A percentile compares a stretch with the other conserved stretches of the same genome.
These are phyloP conservation scores for Ptychoptera albimana DNA, from an alignment of 2,888 invertebrate species.

Conservation along the genomic window DNA sequence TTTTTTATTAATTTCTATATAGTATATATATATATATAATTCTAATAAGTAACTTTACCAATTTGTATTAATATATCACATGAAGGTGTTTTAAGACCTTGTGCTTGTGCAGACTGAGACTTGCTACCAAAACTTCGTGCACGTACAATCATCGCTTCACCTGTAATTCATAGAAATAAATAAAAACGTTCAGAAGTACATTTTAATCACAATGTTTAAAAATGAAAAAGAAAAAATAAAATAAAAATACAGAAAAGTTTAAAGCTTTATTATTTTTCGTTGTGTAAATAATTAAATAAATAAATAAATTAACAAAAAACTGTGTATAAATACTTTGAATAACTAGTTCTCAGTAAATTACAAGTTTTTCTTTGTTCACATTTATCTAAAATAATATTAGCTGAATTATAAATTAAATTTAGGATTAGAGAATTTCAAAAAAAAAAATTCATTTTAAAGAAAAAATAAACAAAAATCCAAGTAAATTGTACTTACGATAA, in stretches of 20 bases:
- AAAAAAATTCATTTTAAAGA: too few species aligned
- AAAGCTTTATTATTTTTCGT: not conserved
- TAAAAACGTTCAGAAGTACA: not conserved
- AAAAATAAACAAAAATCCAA: constrained; percentile 9
- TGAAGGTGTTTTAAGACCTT: constrained; percentile 63
- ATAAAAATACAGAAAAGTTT: not conserved
- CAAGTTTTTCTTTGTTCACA: too few species aligned
- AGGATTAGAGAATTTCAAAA: too few species aligned
- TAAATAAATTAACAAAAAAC: constrained; percentile 4
- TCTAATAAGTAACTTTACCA: constrained; percentile 8
- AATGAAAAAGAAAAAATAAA: not conserved
- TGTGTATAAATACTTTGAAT: not conserved
- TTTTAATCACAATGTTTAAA: not conserved
- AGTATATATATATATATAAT: too few species aligned
- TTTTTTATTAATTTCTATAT: too few species aligned
- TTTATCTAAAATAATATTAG: too few species aligned
- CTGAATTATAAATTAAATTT: too few species aligned
- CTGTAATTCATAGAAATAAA: constrained; percentile 27
- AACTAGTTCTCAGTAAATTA: too few species aligned
- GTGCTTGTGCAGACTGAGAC: constrained; percentile 64
- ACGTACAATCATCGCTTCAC: constrained; percentile 85
- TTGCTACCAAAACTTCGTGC: constrained; percentile 84
- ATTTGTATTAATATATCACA: constrained; percentile 55
- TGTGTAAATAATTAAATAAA: not conserved
- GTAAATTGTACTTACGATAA: constrained; percentile 38